Conservation (phyloP, 2,113 vertebrate genomes). For the Egretta garzetta region DNA sequence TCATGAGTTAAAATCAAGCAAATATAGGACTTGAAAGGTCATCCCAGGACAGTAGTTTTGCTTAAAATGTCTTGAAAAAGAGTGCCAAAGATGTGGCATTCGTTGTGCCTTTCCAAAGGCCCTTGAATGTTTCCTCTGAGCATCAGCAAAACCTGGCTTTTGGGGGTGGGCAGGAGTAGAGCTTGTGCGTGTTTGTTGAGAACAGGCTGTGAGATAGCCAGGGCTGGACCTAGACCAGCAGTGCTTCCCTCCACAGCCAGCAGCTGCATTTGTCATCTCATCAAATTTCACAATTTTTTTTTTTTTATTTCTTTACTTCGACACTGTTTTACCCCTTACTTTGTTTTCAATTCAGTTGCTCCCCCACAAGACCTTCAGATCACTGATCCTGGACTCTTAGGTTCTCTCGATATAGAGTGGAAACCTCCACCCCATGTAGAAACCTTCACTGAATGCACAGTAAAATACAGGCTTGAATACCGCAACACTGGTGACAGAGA, state of each 20-base stretch:
- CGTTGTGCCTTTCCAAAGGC: neutral
- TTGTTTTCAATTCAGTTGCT: conserved; percentile 72
- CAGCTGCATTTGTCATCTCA: neutral
- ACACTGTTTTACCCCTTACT: neutral
- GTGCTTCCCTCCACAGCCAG: neutral
- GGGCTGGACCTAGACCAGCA: neutral
- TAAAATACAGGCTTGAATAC: conserved; percentile 81
- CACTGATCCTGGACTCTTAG: conserved; percentile 83
- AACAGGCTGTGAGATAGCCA: too few relatives aligned
- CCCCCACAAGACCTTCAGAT: conserved; percentile 82
- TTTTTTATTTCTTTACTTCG: neutral
- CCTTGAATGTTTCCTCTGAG: neutral
- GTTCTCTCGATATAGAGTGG: conserved; percentile 83
- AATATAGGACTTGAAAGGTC: neutral
- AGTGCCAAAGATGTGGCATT: neutral
- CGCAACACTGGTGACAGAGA: conserved; percentile 62
- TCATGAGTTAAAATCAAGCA: neutral
- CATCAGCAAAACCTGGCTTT: neutral
- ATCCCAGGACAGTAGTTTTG: neutral
- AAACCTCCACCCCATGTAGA: conserved; percentile 60
- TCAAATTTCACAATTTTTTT: fast-evolving
- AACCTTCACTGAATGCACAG: conserved; percentile 62
- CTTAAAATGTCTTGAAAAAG: neutral
- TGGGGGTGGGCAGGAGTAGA: neutral
- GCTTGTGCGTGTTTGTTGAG: neutral